These are phyloP conservation scores for Lepidurus apus DNA, from an alignment of 1,140 invertebrate species.

Conservation along the genomic window DNA sequence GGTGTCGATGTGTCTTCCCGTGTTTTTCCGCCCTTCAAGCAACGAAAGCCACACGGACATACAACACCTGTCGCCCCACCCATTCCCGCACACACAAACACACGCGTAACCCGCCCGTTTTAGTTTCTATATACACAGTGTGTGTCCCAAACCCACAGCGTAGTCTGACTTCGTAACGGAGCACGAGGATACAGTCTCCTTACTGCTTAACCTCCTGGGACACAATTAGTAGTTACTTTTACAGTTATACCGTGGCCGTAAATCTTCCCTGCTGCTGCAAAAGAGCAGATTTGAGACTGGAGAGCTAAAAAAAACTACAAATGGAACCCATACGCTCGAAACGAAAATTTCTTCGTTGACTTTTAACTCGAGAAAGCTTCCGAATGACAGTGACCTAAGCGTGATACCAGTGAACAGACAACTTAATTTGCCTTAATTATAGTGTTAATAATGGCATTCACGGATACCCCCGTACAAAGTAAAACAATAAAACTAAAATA, in stretches of 20 bases:
- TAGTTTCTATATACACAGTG: neutral
- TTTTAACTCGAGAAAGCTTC: neutral
- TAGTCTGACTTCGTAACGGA: neutral
- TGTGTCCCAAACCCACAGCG: neutral
- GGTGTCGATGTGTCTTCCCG: neutral
- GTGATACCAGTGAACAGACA: neutral
- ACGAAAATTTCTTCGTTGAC: neutral
- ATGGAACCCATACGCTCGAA: neutral
- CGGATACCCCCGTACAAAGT: neutral
- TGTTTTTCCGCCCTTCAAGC: slow-evolving; percentile 15
- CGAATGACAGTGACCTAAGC: neutral
- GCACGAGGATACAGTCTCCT: neutral
- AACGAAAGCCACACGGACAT: neutral
- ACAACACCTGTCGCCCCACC: slow-evolving; percentile 20
- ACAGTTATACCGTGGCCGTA: neutral
- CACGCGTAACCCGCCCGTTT: slow-evolving; percentile 9
- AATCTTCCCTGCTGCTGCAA: neutral
- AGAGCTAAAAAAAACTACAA: neutral
- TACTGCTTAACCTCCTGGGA: neutral
- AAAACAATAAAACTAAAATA: neutral
- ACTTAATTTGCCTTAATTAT: neutral
- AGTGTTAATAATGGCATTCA: neutral
- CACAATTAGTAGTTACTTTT: neutral
- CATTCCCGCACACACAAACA: neutral
- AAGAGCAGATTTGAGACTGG: neutral